Evolutionary conservation across 1,140 invertebrate genomes (phyloP).

Genomic region (Pissodes strobi): DNA sequence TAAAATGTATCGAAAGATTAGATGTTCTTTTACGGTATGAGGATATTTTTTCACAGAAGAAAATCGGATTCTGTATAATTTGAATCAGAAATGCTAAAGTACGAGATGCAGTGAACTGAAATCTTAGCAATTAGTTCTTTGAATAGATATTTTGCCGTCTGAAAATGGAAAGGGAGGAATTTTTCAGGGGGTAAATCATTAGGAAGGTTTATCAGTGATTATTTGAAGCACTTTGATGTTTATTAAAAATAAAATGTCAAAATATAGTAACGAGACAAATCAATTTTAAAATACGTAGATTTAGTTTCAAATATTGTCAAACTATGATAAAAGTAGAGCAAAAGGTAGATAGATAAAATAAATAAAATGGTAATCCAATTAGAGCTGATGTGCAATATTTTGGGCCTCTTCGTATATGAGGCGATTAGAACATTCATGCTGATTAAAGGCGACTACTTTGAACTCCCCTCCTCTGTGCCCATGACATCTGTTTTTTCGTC

Average conservation of each 20-base stretch:
- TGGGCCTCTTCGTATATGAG: no score
- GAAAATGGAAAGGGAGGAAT: slow-evolving; percentile 39
- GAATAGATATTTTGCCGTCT: slow-evolving; percentile 44
- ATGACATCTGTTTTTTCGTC: no score
- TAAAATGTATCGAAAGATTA: slow-evolving; percentile 48
- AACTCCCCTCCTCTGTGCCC: no score
- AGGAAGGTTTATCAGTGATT: slow-evolving; percentile 54
- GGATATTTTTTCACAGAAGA: slow-evolving; percentile 44
- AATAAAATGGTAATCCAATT: no score
- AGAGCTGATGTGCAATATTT: no score
- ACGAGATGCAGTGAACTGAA: slow-evolving; percentile 51
- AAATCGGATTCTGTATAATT: slow-evolving; percentile 52
- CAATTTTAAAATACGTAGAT: no score
- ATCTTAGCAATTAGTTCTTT: slow-evolving; percentile 54
- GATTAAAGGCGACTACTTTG: no score
- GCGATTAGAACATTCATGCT: no score
- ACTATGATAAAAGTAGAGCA: no score
- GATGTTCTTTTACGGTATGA: slow-evolving; percentile 46
- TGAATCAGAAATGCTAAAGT: slow-evolving; percentile 46
- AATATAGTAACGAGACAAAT: no score
- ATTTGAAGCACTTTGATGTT: slow-evolving; percentile 53
- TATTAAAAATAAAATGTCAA: slow-evolving; percentile 24
- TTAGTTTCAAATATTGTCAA: no score
- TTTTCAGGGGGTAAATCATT: slow-evolving; percentile 54
- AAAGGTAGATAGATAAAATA: no score